phyloP scores from a whole-genome alignment of 2,888 invertebrate genomes.

The Aspidapion aeneum region DNA sequence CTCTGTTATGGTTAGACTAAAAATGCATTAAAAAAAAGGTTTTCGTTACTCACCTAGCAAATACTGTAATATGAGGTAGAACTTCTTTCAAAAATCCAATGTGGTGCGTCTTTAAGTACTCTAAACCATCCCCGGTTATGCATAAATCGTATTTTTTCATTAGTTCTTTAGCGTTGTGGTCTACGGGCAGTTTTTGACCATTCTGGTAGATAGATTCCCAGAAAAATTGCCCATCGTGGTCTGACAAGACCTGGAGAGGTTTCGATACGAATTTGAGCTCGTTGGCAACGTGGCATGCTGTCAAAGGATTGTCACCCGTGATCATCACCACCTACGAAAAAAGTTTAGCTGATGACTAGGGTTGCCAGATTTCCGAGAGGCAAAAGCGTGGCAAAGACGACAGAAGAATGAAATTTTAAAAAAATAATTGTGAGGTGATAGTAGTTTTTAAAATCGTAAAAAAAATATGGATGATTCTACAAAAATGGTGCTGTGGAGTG shows the following conservation, averaged over 20 bases:
- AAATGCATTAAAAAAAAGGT: too few relatives aligned
- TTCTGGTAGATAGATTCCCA: slow-evolving; percentile 78
- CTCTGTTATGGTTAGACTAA: too few relatives aligned
- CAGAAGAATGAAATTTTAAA: too few relatives aligned
- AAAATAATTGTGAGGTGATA: too few relatives aligned
- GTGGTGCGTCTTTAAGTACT: slow-evolving; percentile 63
- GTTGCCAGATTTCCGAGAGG: too few relatives aligned
- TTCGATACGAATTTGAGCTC: slow-evolving; percentile 87
- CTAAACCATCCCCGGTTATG: slow-evolving; percentile 89
- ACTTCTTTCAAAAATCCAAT: slow-evolving; percentile 63
- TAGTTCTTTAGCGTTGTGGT: slow-evolving; percentile 52
- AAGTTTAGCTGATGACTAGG: too few relatives aligned
- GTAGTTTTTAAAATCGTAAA: too few relatives aligned
- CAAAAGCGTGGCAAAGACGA: too few relatives aligned
- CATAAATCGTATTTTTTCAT: slow-evolving; percentile 83
- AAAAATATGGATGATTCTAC: too few relatives aligned
- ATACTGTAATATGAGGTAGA: slow-evolving; percentile 85
- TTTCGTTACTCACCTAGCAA: too few relatives aligned
- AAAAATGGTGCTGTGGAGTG: too few relatives aligned
- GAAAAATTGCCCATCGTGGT: slow-evolving; percentile 53
- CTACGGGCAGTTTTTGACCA: slow-evolving; percentile 51
- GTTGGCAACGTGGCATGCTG: slow-evolving; percentile 97
- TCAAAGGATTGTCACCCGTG: slow-evolving; percentile 98
- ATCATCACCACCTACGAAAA: slow-evolving; percentile 79
- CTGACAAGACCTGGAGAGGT: slow-evolving; percentile 58